Percentiles rank a stretch among this genome's conserved stretches.
Evolutionary conservation across 92 coral and sea anemone species (phyloP).

Genomic region (Epizoanthus scotinus): DNA sequence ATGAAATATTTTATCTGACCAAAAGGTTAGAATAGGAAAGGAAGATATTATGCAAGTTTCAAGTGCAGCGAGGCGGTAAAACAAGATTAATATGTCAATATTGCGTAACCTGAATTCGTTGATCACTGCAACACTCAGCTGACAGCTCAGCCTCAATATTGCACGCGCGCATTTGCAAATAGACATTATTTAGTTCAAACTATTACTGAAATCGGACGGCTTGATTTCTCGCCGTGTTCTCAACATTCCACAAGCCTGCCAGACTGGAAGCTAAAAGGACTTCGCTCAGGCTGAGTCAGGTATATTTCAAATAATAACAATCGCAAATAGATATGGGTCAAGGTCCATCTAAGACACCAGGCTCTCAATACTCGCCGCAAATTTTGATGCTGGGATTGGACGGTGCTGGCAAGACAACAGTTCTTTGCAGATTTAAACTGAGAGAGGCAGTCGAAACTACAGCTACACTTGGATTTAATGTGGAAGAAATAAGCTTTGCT

Average conservation of each 20-base stretch:
- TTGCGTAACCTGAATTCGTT: neutral
- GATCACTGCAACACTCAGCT: too few species aligned
- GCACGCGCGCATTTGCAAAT: neutral
- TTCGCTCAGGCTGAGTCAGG: neutral
- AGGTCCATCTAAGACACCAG: neutral
- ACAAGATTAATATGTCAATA: neutral
- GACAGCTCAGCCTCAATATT: neutral
- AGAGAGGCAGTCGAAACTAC: neutral
- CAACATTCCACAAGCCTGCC: neutral
- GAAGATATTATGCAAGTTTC: neutral
- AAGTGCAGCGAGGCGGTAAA: neutral
- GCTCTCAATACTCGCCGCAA: constrained; percentile 12
- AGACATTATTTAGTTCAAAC: neutral
- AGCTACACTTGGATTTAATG: constrained; percentile 27
- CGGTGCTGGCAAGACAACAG: constrained; percentile 38
- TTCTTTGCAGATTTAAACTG: constrained; percentile 20
- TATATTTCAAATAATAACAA: neutral
- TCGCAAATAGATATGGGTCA: constrained; percentile 10
- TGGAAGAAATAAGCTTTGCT: neutral
- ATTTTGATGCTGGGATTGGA: constrained; percentile 35
- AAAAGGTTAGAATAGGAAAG: neutral
- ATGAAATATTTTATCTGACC: neutral
- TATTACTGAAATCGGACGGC: neutral
- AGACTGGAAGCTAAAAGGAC: neutral
- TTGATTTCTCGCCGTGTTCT: neutral